Conservation (phyloP, 2,113 vertebrate species). For the Aegotheles bennettii region DNA sequence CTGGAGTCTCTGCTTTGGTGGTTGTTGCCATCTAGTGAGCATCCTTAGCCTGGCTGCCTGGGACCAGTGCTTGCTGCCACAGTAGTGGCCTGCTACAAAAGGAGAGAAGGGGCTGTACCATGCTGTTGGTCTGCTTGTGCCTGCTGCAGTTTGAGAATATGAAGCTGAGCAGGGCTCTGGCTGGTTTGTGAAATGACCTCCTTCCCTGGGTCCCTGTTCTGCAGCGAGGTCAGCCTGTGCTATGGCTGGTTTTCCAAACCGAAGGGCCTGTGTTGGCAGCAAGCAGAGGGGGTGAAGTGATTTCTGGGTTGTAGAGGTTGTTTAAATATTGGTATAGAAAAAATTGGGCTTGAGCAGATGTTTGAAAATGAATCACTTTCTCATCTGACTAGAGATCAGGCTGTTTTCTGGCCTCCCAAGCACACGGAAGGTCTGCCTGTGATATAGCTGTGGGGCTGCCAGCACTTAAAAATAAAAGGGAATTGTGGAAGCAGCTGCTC, state of each 20-base stretch:
- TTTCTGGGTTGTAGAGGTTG: neutral
- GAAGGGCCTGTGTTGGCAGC: neutral
- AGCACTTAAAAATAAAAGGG: neutral
- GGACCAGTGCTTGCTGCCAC: neutral
- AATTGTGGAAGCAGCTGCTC: constrained; percentile 7
- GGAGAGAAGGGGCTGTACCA: neutral
- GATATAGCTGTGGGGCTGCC: neutral
- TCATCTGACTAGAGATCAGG: neutral
- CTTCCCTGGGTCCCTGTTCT: neutral
- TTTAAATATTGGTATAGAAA: neutral
- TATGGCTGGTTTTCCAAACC: neutral
- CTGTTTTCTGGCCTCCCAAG: neutral
- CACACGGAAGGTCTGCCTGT: neutral
- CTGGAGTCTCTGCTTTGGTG: neutral
- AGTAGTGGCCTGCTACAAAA: neutral
- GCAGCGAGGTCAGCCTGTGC: neutral
- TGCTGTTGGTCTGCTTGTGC: neutral
- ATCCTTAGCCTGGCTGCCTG: neutral
- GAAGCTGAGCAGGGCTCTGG: neutral
- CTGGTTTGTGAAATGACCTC: neutral
- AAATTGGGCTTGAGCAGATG: neutral
- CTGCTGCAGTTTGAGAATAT: neutral
- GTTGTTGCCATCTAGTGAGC: constrained; percentile 51
- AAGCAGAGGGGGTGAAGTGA: neutral
- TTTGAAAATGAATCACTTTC: neutral